These are phyloP conservation scores for Lithophane semibrunnea DNA, from an alignment of 2,888 invertebrate species.

Conservation along the genomic window DNA sequence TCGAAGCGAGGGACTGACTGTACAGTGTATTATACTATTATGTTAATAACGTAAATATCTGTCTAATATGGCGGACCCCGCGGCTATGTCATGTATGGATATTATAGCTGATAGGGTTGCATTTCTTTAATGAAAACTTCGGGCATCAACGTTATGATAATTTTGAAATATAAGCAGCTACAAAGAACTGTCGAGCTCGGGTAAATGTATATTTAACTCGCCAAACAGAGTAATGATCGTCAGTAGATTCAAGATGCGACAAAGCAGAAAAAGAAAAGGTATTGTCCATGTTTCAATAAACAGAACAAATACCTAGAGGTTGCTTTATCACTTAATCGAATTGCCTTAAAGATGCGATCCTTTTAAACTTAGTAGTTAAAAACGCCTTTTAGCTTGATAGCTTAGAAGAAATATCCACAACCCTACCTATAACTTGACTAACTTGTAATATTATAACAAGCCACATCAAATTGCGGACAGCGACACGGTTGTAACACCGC, in stretches of 20 bases:
- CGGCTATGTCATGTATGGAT: not conserved
- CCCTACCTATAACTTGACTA: constrained; percentile 30
- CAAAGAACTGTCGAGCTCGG: not conserved
- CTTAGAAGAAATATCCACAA: constrained; percentile 1
- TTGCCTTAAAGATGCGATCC: no score
- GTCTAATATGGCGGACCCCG: constrained; percentile 23
- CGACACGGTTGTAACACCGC: constrained; percentile 6
- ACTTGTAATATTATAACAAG: constrained; percentile 35
- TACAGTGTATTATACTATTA: constrained; percentile 8
- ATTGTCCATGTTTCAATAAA: not conserved
- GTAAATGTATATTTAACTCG: not conserved
- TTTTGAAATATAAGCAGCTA: not conserved
- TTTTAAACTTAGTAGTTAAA: not conserved
- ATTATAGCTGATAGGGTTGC: constrained; percentile 21
- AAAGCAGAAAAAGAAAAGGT: not conserved
- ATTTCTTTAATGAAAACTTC: no score
- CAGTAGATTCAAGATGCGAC: not conserved
- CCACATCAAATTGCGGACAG: constrained; percentile 35
- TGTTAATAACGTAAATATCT: constrained; percentile 34
- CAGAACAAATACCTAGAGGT: not conserved
- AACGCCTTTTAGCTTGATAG: not conserved
- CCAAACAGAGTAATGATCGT: not conserved
- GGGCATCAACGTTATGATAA: no score
- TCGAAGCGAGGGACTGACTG: not conserved
- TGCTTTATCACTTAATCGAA: no score